phyloP scores from a whole-genome alignment of 2,113 vertebrate genomes.

The Hippolais icterina region DNA sequence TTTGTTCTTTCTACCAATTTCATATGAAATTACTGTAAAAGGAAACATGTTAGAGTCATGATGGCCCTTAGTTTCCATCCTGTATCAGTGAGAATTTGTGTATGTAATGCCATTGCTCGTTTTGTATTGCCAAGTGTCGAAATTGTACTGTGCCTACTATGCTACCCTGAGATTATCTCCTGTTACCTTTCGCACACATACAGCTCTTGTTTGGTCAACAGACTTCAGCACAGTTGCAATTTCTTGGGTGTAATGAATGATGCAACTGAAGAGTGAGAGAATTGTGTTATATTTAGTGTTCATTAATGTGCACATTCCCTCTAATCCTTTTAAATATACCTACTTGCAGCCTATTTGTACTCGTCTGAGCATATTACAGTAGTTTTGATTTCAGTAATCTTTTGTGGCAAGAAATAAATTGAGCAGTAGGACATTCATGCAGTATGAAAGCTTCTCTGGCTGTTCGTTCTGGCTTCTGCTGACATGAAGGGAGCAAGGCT shows the following conservation, averaged over 20 bases:
- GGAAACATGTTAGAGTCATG: neutral
- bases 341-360: slow-evolving; percentile 3
- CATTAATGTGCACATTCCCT: neutral
- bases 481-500: neutral
- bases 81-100: neutral
- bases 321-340: neutral
- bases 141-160: neutral
- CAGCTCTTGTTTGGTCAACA: slow-evolving; percentile 2
- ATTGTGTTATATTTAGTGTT: slow-evolving; percentile 37
- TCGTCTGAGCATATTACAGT: neutral
- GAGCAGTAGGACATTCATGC: neutral
- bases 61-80: neutral
- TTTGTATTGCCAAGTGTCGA: neutral
- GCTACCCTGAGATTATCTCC: neutral
- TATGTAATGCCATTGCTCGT: neutral
- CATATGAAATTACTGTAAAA: neutral
- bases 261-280: neutral
- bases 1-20: neutral
- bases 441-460: neutral
- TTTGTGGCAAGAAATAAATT: slow-evolving; percentile 24
- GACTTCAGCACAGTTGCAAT: neutral
- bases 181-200: neutral
- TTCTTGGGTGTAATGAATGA: slow-evolving; percentile 37
- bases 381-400: slow-evolving; percentile 1
- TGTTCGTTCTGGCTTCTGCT: neutral